Percentiles rank a stretch among this genome's conserved stretches.
Conservation (phyloP, 2,797 vertebrate genomes). For the Hybognathus amarus region DNA sequence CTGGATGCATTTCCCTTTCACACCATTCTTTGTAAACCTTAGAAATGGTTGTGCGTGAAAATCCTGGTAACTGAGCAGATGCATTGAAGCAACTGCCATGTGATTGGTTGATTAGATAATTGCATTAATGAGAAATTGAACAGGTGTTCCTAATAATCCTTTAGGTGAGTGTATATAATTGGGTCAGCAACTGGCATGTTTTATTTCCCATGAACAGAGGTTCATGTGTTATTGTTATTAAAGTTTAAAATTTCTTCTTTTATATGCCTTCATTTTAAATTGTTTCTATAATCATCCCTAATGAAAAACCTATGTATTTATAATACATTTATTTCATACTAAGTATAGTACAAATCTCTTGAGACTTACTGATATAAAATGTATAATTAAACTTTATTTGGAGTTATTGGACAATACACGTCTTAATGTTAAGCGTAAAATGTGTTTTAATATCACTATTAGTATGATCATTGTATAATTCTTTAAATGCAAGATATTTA, state of each 20-base stretch:
- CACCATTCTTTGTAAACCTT: no score
- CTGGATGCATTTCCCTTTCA: no score
- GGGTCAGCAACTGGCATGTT: background rate
- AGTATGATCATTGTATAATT: background rate
- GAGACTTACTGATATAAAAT: background rate
- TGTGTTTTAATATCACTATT: background rate
- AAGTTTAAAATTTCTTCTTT: no score
- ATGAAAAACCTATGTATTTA: background rate
- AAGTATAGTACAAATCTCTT: background rate
- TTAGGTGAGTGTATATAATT: no score
- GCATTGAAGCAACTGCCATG: no score
- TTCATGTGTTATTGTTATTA: background rate
- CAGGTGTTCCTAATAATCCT: no score
- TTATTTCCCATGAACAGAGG: slow-evolving; percentile 2
- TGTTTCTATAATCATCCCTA: background rate
- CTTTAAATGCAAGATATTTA: background rate
- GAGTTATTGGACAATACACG: background rate
- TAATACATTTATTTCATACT: background rate
- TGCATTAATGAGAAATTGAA: no score
- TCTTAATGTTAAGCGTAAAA: background rate
- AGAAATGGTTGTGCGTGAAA: no score
- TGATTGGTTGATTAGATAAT: no score
- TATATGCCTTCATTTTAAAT: background rate
- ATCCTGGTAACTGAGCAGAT: no score
- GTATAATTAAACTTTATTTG: background rate